phyloP scores from a whole-genome alignment of 2,797 vertebrate species.

The Eremophila alpestris region DNA sequence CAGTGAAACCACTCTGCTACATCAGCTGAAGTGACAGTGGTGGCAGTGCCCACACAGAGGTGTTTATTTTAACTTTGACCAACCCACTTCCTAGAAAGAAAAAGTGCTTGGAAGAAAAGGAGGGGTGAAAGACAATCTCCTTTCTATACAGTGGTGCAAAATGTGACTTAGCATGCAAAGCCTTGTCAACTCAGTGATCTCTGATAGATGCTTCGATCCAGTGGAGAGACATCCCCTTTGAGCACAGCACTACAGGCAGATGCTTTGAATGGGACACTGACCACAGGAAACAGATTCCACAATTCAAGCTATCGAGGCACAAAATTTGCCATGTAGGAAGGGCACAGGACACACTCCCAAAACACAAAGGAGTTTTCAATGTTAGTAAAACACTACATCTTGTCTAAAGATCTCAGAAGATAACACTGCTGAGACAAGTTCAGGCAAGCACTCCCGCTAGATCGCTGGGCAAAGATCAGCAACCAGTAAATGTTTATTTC shows the following conservation, averaged over 20 bases:
- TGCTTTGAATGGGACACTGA: neutral
- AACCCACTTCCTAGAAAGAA: neutral
- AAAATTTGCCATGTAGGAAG: neutral
- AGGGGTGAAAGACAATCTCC: neutral
- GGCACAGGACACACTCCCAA: accelerated
- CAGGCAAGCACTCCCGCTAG: neutral
- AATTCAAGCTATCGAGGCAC: accelerated
- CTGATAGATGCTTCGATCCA: neutral
- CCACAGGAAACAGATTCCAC: neutral
- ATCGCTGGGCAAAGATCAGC: accelerated
- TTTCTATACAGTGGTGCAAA: neutral
- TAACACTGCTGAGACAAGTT: neutral
- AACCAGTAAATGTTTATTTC: neutral
- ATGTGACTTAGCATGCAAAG: neutral
- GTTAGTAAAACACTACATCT: neutral
- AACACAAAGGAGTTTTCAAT: neutral
- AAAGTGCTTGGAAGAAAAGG: neutral
- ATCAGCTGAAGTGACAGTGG: neutral
- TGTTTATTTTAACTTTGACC: constrained; percentile 1
- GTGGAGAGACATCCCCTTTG: neutral
- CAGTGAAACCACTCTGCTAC: neutral
- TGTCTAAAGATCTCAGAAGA: neutral
- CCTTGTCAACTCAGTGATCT: neutral
- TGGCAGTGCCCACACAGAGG: neutral
- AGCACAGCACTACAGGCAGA: neutral